A percentile compares a stretch with the other conserved stretches of the same genome.
These are phyloP conservation scores for Hiodon tergisus DNA, from an alignment of 2,113 vertebrate species.

Conservation along the genomic window DNA sequence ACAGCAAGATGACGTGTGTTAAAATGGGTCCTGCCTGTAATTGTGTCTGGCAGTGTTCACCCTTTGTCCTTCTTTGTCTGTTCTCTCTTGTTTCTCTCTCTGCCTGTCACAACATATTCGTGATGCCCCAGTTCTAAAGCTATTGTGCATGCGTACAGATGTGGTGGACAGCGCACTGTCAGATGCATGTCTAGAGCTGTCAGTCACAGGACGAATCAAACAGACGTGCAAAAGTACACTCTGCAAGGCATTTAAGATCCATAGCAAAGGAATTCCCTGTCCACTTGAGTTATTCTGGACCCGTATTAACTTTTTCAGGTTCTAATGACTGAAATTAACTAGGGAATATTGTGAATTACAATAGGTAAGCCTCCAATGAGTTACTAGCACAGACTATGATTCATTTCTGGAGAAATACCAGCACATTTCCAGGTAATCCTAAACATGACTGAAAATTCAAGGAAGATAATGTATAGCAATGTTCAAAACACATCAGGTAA, in stretches of 20 bases:
- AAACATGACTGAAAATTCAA: too few relatives aligned
- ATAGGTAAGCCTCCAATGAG: slow-evolving; percentile 3
- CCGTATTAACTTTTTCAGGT: slow-evolving; percentile 4
- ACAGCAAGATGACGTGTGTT: background rate
- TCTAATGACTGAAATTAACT: too few relatives aligned
- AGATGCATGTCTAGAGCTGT: slow-evolving; percentile 39
- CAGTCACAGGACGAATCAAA: slow-evolving; percentile 35
- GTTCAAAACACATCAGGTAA: background rate
- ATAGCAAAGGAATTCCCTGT: slow-evolving; percentile 21
- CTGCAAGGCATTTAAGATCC: slow-evolving; percentile 27
- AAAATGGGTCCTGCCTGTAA: slow-evolving; percentile 7
- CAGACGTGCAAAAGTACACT: slow-evolving; percentile 15
- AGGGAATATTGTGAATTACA: background rate
- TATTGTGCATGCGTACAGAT: slow-evolving; percentile 33
- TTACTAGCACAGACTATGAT: too few relatives aligned
- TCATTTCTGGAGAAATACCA: too few relatives aligned
- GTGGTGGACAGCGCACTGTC: slow-evolving; percentile 41
- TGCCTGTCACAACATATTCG: slow-evolving; percentile 35
- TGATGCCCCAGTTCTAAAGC: slow-evolving; percentile 24
- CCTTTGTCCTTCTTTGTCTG: slow-evolving; percentile 7
- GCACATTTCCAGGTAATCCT: too few relatives aligned
- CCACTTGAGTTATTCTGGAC: slow-evolving; percentile 4
- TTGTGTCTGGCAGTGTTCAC: background rate
- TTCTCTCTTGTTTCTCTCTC: slow-evolving; percentile 16
- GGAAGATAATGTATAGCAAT: background rate